Conservation (phyloP, 2,113 vertebrate genomes). For the Hippopotamus amphibius region DNA sequence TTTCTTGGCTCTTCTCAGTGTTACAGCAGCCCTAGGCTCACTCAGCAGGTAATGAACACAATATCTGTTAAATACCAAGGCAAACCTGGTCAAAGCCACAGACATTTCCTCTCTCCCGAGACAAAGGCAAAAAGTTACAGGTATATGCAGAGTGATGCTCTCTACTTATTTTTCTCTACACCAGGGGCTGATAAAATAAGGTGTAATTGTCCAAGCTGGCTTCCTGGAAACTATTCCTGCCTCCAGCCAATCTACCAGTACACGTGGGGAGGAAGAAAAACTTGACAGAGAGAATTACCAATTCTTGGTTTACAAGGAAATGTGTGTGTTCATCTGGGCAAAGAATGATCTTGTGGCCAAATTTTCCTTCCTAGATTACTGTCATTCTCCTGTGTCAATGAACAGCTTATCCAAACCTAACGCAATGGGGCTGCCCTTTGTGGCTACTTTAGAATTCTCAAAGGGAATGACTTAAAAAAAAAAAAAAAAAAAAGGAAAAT, state of each 20-base stretch:
- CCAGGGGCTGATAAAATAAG: conserved; percentile 1
- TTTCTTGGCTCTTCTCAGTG: background rate
- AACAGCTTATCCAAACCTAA: background rate
- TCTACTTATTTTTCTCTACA: background rate
- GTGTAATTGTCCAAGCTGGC: background rate
- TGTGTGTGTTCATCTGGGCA: background rate
- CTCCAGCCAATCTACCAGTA: background rate
- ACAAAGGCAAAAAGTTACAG: background rate
- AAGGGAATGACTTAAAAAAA: background rate
- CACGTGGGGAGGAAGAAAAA: background rate
- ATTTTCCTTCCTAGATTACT: background rate
- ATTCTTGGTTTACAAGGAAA: background rate
- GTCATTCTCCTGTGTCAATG: background rate
- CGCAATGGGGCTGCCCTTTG: background rate
- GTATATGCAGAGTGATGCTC: background rate
- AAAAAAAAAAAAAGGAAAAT: background rate
- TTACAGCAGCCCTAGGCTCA: background rate
- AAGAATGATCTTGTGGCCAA: background rate
- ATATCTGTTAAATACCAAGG: background rate
- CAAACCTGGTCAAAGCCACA: conserved; percentile 44
- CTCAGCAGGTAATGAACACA: background rate
- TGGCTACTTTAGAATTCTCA: background rate
- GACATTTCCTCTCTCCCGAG: background rate
- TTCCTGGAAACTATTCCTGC: background rate
- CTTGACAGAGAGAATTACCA: background rate